Evolutionary conservation across 1,140 invertebrate species (phyloP).

Genomic region (Dendroctonus valens): DNA sequence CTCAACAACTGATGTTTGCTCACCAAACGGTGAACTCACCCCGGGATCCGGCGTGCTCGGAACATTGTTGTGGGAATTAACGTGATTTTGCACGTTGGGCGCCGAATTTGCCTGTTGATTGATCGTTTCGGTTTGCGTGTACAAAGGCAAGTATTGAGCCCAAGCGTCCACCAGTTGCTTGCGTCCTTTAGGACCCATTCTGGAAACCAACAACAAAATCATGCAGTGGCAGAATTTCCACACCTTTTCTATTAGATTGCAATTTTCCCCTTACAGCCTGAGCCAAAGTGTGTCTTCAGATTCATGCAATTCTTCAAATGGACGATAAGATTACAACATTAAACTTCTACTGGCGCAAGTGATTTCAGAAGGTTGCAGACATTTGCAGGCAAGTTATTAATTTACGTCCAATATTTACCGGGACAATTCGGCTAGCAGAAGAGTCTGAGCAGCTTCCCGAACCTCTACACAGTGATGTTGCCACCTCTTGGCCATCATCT

Average conservation of each 20-base stretch:
- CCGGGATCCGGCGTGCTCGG: constrained; percentile 51
- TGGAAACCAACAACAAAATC: constrained; percentile 27
- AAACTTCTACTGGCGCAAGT: too few species aligned
- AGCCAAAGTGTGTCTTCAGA: too few species aligned
- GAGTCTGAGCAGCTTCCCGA: constrained; percentile 92
- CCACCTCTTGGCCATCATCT: constrained; percentile 96
- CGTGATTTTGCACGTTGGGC: constrained; percentile 42
- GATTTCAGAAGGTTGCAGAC: background rate
- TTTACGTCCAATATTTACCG: constrained; percentile 51
- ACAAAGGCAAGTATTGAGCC: constrained; percentile 90
- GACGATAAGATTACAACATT: too few species aligned
- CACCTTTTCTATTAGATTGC: too few species aligned
- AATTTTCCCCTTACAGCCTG: too few species aligned
- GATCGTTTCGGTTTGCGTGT: constrained; percentile 71
- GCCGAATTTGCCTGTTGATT: constrained; percentile 55
- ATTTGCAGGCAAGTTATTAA: constrained; percentile 3
- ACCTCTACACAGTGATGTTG: constrained; percentile 98
- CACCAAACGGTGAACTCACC: constrained; percentile 23
- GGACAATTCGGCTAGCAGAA: constrained; percentile 89
- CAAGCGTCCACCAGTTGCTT: constrained; percentile 91
- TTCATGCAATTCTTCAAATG: too few species aligned
- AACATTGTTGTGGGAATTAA: constrained; percentile 43
- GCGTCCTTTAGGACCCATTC: constrained; percentile 87
- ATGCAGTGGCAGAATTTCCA: too few species aligned
- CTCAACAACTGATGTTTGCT: background rate